Conservation (phyloP, 2,113 vertebrate genomes). For the Erpornis zantholeuca region DNA sequence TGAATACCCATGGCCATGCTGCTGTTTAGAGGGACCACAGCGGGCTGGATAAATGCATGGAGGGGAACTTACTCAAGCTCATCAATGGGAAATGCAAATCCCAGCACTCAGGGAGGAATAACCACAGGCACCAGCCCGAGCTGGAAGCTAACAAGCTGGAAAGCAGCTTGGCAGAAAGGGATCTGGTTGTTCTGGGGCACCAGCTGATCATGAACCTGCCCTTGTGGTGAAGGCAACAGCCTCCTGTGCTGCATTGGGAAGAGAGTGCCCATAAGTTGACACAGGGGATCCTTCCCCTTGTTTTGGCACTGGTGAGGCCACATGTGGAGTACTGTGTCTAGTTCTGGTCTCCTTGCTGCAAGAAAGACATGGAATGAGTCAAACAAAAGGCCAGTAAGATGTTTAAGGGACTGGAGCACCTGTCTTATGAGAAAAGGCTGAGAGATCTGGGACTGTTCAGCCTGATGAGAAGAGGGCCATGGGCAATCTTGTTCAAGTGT, state of each 20-base stretch:
- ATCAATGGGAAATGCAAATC: neutral
- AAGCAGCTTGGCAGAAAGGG: neutral
- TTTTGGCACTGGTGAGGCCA: neutral
- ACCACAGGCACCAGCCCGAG: rapidly evolving
- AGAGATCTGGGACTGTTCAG: neutral
- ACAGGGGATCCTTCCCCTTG: neutral
- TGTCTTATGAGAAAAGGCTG: neutral
- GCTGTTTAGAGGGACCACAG: neutral
- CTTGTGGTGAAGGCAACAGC: neutral
- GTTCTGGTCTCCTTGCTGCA: neutral
- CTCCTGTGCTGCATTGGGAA: neutral
- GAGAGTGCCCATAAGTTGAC: rapidly evolving
- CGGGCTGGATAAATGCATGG: neutral
- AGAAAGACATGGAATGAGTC: neutral
- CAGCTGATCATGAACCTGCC: rapidly evolving
- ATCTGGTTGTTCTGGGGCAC: neutral
- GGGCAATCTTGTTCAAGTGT: neutral
- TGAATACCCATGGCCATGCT: neutral
- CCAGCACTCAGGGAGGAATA: neutral
- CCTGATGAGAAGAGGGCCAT: neutral
- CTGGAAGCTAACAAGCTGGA: neutral
- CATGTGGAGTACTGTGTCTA: neutral
- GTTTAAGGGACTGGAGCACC: neutral
- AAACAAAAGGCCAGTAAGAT: neutral
- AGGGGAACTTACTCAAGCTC: neutral